phyloP scores from a whole-genome alignment of 2,888 invertebrate genomes.

The Therioaphis trifolii region DNA sequence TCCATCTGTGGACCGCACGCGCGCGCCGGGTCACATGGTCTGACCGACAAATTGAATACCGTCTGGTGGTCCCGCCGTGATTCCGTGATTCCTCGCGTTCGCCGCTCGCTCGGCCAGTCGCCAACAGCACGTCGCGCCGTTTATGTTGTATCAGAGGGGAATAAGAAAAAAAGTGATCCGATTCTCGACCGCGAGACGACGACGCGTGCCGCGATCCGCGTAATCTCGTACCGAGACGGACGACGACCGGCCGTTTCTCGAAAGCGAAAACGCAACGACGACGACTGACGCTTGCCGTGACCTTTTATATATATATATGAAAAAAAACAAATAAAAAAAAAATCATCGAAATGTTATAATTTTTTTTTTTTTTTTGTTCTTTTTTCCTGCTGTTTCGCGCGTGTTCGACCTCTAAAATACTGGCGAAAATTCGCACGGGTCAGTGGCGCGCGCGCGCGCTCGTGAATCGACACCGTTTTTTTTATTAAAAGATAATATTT shows the following conservation, averaged over 20 bases:
- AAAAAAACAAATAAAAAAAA: too few species aligned
- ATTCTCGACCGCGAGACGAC: constrained; percentile 30
- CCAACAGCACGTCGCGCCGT: constrained; percentile 61
- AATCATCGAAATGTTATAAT: neutral
- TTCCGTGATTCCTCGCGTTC: constrained; percentile 57
- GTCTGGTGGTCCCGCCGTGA: constrained; percentile 56
- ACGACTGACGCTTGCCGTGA: neutral
- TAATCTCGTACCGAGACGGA: too few species aligned
- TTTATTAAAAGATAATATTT: too few species aligned
- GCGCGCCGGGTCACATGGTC: constrained; percentile 52
- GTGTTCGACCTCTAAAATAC: constrained; percentile 26
- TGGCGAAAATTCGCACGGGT: constrained; percentile 4
- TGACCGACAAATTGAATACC: constrained; percentile 59
- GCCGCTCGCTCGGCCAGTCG: constrained; percentile 60
- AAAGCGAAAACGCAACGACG: constrained; percentile 13
- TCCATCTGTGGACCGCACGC: constrained; percentile 56
- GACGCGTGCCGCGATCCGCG: too few species aligned
- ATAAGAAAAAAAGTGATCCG: constrained; percentile 42
- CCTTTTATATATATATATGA: too few species aligned
- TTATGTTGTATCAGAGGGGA: constrained; percentile 55
- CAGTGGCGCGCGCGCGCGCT: neutral
- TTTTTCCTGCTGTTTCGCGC: neutral
- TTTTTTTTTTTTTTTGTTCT: neutral
- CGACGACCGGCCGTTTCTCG: constrained; percentile 14
- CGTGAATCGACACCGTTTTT: too few species aligned